These are phyloP conservation scores for Schizothorax lantsangensis DNA, from an alignment of 2,797 vertebrate genomes.

Conservation along the genomic window DNA sequence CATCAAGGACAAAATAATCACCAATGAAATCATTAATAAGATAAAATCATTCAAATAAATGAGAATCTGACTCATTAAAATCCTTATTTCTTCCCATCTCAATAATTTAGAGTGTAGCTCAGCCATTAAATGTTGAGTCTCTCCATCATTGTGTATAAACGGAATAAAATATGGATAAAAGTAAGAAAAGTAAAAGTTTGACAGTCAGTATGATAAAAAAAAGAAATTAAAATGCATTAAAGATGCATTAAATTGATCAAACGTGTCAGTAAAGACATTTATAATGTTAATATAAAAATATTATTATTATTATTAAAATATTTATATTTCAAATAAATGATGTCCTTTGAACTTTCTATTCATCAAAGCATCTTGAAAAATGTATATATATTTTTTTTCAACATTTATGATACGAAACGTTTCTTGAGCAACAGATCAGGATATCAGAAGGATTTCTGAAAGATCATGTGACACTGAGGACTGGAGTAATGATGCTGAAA, in stretches of 20 bases:
- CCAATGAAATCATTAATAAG: neutral
- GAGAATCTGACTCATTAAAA: neutral
- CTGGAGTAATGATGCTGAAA: neutral
- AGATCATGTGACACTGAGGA: neutral
- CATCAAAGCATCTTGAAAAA: neutral
- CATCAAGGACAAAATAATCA: constrained; percentile 12
- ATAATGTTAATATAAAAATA: neutral
- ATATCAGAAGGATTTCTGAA: neutral
- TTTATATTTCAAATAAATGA: neutral
- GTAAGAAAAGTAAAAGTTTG: neutral
- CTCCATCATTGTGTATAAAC: neutral
- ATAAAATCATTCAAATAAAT: neutral
- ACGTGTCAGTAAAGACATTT: neutral
- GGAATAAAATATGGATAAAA: neutral
- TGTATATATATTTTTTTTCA: neutral
- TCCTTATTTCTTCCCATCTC: neutral
- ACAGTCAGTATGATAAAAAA: neutral
- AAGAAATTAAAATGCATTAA: neutral
- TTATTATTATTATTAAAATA: neutral
- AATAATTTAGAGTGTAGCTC: neutral
- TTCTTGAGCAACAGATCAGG: neutral
- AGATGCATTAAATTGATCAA: neutral
- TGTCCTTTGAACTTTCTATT: neutral
- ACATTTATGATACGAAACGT: neutral
- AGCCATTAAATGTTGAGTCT: neutral